Base-by-base conservation (phyloP, 1,140 invertebrate species). In the Matsumurasca onukii region DNA sequence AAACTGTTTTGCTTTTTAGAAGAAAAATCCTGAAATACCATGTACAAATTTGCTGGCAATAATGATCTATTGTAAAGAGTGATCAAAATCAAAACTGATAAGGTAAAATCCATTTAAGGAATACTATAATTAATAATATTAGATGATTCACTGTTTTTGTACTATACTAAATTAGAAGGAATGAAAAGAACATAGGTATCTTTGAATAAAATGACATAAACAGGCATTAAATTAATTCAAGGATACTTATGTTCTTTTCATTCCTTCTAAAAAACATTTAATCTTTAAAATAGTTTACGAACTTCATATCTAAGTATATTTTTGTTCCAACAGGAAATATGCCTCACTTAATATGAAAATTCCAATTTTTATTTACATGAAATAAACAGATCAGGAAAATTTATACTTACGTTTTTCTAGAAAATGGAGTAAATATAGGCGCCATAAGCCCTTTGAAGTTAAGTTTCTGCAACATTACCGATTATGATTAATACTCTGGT, bases 371-470 rank as follows among this genome's bases (percentile, higher is more conserved):
- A 66, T 83, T 77, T 45, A 9, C 39, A n/a, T n/a, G n/a, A n/a
- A n/a, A n/a, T 45, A 45, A 12, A 45, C n/a, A 45, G 9, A 45
- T 45, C n/a, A 45, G 9, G 9, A 12, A 9, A 45, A 45, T 45
- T 9, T 9, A 45, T 51, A 51, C 49, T 51, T 20, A 51, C 49
- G 49, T 51, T 51, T 51, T 51, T 20, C 49, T 51, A 51, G 84
- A 84, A 31, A 89, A 85, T 1, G 87, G 85, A 0, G 88, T 88
- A 52, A 90, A 88, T 1, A 89, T 87, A 0, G 89, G 88, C 2
- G 84, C 85, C 73, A 90, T 83, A 3, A 89, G 72, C n/a, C 88
- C 89, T 76, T 79, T 74, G 64, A 76, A 82, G 1, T 70, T 74
- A 29, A 76, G 78, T 25, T 66, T 45, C 70, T 71, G 31, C 1